A percentile compares a stretch with the other conserved stretches of the same genome.
Evolutionary conservation across 2,797 vertebrate species (phyloP).

Genomic region (Microctenopoma lineatum): DNA sequence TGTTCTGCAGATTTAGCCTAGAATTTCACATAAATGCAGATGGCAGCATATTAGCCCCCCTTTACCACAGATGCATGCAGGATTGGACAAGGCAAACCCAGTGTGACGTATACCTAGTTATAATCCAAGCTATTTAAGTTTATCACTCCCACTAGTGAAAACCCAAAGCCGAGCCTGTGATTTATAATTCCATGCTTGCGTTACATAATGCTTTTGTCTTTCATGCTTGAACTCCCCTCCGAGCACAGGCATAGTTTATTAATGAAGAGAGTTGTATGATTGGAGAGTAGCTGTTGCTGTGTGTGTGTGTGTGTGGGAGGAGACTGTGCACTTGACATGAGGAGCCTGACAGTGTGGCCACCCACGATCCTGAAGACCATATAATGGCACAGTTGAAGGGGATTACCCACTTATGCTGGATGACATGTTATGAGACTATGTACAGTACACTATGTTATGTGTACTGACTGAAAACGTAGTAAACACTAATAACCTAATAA

Average conservation of each 20-base stretch:
- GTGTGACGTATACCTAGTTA: slow-evolving; percentile 57
- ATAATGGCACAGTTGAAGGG: slow-evolving; percentile 53
- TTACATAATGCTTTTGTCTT: slow-evolving; percentile 82
- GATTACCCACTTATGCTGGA: slow-evolving; percentile 32
- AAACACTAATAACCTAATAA: slow-evolving; percentile 12
- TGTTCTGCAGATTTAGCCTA: neutral
- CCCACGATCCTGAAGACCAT: slow-evolving; percentile 48
- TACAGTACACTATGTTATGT: slow-evolving; percentile 20
- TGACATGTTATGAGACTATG: slow-evolving; percentile 53
- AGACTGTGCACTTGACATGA: slow-evolving; percentile 48
- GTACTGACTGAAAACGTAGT: slow-evolving; percentile 31
- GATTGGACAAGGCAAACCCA: slow-evolving; percentile 59
- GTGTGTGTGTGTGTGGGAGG: slow-evolving; percentile 34
- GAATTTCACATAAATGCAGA: slow-evolving; percentile 21
- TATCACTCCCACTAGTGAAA: slow-evolving; percentile 75
- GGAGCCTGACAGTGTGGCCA: slow-evolving; percentile 51
- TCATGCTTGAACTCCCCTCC: slow-evolving; percentile 75
- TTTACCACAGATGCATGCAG: slow-evolving; percentile 38
- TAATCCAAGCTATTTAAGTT: slow-evolving; percentile 77
- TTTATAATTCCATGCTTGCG: slow-evolving; percentile 79
- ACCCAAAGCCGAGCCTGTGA: slow-evolving; percentile 68
- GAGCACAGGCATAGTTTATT: slow-evolving; percentile 77
- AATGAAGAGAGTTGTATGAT: slow-evolving; percentile 76
- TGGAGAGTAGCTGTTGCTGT: slow-evolving; percentile 42
- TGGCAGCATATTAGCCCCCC: slow-evolving; percentile 31